Evolutionary conservation across 2,797 vertebrate genomes (phyloP), one percentile per base, ranked within the genome.

Genomic region (Anniella stebbinsi): DNA sequence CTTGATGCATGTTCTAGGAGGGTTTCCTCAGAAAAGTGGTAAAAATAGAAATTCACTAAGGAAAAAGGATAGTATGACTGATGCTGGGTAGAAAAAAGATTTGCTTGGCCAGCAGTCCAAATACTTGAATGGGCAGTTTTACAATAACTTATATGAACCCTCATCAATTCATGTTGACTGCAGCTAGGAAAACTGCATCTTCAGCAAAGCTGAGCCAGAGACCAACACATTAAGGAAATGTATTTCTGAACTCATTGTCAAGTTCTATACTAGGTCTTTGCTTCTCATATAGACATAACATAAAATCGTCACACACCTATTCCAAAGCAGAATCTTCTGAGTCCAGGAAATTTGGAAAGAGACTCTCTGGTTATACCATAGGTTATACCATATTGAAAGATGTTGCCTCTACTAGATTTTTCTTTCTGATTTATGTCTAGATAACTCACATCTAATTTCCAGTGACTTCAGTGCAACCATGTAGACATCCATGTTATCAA

Each of bases 41-140:
- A 96, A 96, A 95, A 96, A 93, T 92, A 95, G 89, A 96, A 95
- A 96, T 94, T 92, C 51, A 72, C 96, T 94, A 95, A 90, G 95
- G 89, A 91, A 94, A 93, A 80, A 95, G 85, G 87, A 91, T 88
- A 91, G 48, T 75, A 41, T 17, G 93, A 80, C 84, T 92, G 89
- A n/a, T 88, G 78, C 92, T 90, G 86, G 94, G 93, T 0, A 12
- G 78, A 48, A 81, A n/a, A 92, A 95, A 92, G 88, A 94, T 94
- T 82, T 2, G 48, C 92, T 94, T 96, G 95, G 76, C 91, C 90
- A 96, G 93, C 93, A 95, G 89, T 95, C 76, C 84, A 93, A 82
- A 93, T 80, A 87, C 41, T 11, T 3, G 69, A 95, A 93, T 92
- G 81, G 80, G 2, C 90, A 91, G 93, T 97, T 95, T 96, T 93